Evolutionary conservation across 2,888 invertebrate genomes (phyloP).

Genomic region (Tenodera sinensis): DNA sequence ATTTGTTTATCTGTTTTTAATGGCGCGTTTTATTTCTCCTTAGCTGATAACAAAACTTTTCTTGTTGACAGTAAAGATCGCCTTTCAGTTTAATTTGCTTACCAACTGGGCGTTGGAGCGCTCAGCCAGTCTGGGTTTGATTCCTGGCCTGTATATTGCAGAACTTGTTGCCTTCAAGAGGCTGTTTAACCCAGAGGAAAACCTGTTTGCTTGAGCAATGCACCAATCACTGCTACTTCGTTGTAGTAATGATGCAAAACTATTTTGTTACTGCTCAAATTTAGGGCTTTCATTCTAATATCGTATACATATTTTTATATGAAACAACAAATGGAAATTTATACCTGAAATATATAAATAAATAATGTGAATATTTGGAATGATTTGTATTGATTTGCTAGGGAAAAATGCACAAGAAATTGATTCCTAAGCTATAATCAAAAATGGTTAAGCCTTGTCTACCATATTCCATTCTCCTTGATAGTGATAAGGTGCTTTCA

Average conservation of each 20-base stretch:
- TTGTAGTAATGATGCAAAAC: not conserved
- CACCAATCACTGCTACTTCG: not conserved
- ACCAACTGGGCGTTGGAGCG: not conserved
- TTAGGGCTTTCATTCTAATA: not conserved
- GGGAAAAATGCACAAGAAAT: not conserved
- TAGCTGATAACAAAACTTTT: not conserved
- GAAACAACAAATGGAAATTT: not conserved
- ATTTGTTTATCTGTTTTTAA: not conserved
- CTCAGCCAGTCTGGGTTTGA: not conserved
- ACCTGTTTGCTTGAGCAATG: not conserved
- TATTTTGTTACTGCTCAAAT: not conserved
- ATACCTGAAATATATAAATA: not conserved
- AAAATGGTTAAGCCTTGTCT: not conserved
- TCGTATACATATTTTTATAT: not conserved
- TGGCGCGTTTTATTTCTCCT: not conserved
- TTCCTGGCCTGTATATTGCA: not conserved
- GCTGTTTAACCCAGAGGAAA: not conserved
- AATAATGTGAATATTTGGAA: not conserved
- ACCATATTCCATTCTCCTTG: not conserved
- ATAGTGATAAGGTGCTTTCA: not conserved
- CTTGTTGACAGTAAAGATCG: not conserved
- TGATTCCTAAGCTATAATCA: not conserved
- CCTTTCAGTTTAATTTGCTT: not conserved
- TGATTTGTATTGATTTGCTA: not conserved
- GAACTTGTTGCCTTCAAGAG: not conserved